Percentiles rank a stretch among this genome's conserved stretches.
These are phyloP conservation scores for Mimachlamys varia DNA, from an alignment of 2,888 invertebrate genomes.

Conservation along the genomic window DNA sequence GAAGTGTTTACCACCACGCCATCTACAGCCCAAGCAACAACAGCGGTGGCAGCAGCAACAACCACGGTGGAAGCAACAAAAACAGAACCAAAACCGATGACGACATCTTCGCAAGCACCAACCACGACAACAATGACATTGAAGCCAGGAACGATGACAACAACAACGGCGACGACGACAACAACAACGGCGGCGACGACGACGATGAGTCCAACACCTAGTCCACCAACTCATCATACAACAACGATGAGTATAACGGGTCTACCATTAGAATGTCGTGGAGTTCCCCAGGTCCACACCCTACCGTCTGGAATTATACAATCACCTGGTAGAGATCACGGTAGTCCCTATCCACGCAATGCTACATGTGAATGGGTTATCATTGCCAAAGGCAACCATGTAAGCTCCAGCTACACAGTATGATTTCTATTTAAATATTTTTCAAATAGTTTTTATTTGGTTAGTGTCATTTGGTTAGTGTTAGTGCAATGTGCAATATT, in stretches of 20 bases:
- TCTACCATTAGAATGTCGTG: slow-evolving; percentile 23
- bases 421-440: no score
- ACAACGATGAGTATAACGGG: background rate
- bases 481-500: no score
- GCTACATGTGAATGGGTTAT: slow-evolving; percentile 58
- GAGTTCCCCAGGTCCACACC: slow-evolving; percentile 11
- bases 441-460: background rate
- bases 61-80: background rate
- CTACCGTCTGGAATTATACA: slow-evolving; percentile 47
- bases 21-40: background rate
- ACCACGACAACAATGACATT: background rate
- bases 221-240: background rate
- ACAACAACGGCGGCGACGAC: background rate
- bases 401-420: no score
- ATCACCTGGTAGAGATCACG: slow-evolving; percentile 53
- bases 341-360: slow-evolving; percentile 53
- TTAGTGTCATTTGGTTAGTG: no score
- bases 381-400: slow-evolving; percentile 47
- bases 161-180: background rate
- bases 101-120: background rate
- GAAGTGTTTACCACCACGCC: background rate
- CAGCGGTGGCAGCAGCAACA: background rate
- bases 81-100: background rate
- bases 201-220: background rate
- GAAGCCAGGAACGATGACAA: background rate